Conservation (phyloP, 2,113 vertebrate species). For the Panthera leo region DNA sequence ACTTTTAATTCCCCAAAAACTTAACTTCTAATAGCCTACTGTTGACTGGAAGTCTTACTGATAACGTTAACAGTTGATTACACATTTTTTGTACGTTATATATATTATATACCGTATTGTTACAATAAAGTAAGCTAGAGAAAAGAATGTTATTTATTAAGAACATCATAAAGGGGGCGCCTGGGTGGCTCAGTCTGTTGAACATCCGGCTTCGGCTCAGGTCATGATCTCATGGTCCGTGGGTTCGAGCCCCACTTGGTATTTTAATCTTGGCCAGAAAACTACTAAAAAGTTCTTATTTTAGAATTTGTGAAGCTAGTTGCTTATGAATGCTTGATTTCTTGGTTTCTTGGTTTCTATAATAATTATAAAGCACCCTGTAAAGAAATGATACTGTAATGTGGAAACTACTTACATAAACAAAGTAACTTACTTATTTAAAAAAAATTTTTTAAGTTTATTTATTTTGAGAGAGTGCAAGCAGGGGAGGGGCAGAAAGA, state of each 20-base stretch:
- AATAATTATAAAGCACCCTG: neutral
- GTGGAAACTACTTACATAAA: neutral
- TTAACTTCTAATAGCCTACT: neutral
- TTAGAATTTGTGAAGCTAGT: neutral
- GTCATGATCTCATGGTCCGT: too few relatives aligned
- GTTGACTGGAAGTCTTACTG: neutral
- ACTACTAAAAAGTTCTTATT: neutral
- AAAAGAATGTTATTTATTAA: neutral
- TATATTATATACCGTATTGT: neutral
- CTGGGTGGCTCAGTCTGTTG: too few relatives aligned
- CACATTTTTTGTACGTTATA: neutral
- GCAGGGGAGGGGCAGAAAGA: too few relatives aligned
- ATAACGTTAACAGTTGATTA: neutral
- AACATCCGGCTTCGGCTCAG: accelerated
- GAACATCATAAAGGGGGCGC: neutral
- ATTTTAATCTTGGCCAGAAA: neutral
- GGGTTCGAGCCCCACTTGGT: neutral
- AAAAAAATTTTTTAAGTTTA: too few relatives aligned
- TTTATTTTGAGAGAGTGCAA: too few relatives aligned
- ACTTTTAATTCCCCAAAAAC: neutral
- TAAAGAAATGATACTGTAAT: neutral
- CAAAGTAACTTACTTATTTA: neutral
- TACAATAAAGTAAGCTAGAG: neutral
- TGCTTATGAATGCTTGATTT: neutral
- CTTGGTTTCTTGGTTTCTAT: neutral